phyloP scores from a whole-genome alignment of 2,888 invertebrate genomes.

The Ennomos quercinarius region DNA sequence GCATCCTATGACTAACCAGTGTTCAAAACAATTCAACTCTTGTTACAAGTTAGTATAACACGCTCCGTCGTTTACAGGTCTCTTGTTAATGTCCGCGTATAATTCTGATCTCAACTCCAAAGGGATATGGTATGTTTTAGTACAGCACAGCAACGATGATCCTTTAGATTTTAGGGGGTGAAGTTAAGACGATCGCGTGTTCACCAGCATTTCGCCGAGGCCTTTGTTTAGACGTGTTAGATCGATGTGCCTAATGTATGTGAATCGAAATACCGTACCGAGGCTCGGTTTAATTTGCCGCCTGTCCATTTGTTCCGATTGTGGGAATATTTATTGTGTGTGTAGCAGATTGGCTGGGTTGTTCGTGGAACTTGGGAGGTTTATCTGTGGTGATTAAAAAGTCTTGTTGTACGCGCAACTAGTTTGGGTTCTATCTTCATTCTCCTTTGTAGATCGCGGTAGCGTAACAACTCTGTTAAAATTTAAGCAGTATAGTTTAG shows the following conservation, averaged over 20 bases:
- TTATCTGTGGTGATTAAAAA: slow-evolving; percentile 41
- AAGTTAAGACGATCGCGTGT: slow-evolving; percentile 77
- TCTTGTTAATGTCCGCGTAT: slow-evolving; percentile 6
- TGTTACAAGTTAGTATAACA: slow-evolving; percentile 29
- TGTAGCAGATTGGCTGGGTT: slow-evolving; percentile 61
- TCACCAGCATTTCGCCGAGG: slow-evolving; percentile 68
- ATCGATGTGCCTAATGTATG: slow-evolving; percentile 82
- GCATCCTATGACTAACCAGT: slow-evolving; percentile 9
- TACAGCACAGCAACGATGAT: slow-evolving; percentile 18
- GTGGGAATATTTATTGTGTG: slow-evolving; percentile 76
- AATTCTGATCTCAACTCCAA: slow-evolving; percentile 7
- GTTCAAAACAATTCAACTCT: slow-evolving; percentile 23
- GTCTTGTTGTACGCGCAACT: slow-evolving; percentile 15
- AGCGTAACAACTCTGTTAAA: no score
- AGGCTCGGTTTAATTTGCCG: slow-evolving; percentile 78
- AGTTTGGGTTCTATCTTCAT: slow-evolving; percentile 13
- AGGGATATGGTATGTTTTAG: slow-evolving; percentile 26
- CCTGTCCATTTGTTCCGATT: slow-evolving; percentile 84
- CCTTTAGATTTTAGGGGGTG: slow-evolving; percentile 48
- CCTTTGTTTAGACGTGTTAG: slow-evolving; percentile 80
- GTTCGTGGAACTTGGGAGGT: slow-evolving; percentile 36
- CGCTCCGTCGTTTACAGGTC: slow-evolving; percentile 28
- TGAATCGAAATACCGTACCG: slow-evolving; percentile 71
- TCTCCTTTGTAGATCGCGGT: background rate
- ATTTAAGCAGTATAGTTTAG: no score